phyloP scores from a whole-genome alignment of 2,888 invertebrate genomes.

The Myopa tessellatipennis region DNA sequence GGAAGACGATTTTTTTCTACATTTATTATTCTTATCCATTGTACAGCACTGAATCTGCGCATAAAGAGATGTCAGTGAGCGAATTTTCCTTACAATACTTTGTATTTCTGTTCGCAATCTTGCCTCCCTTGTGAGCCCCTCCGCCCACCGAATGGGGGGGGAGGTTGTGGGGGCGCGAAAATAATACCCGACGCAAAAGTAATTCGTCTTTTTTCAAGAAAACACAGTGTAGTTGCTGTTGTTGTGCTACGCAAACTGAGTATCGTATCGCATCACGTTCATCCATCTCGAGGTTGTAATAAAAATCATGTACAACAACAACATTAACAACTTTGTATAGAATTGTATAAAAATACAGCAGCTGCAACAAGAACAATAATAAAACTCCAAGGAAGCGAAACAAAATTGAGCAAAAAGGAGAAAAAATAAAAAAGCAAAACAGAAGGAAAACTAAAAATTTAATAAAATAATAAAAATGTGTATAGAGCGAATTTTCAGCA shows the following conservation, averaged over 20 bases:
- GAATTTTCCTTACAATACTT: too few species aligned
- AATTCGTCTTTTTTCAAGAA: background rate
- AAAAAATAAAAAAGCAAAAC: background rate
- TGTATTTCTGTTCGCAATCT: too few species aligned
- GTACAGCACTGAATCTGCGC: too few species aligned
- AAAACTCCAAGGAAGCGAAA: background rate
- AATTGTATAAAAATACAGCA: constrained; percentile 1
- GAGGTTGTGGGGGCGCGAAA: too few species aligned
- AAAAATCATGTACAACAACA: constrained; percentile 24
- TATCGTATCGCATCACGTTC: background rate
- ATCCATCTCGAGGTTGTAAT: constrained; percentile 16
- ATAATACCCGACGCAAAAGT: background rate
- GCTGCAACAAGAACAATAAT: background rate
- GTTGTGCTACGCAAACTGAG: background rate
- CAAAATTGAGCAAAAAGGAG: background rate
- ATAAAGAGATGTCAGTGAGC: too few species aligned
- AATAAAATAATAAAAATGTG: constrained; percentile 3
- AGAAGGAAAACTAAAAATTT: background rate
- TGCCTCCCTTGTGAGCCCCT: too few species aligned
- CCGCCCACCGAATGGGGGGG: too few species aligned
- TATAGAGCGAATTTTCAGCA: background rate
- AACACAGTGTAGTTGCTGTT: background rate
- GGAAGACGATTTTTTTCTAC: too few species aligned
- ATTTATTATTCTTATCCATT: too few species aligned
- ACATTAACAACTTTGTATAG: background rate